A percentile compares a stretch with the other conserved stretches of the same genome.
phyloP scores from a whole-genome alignment of 2,113 vertebrate species.

The Gadus chalcogrammus region DNA sequence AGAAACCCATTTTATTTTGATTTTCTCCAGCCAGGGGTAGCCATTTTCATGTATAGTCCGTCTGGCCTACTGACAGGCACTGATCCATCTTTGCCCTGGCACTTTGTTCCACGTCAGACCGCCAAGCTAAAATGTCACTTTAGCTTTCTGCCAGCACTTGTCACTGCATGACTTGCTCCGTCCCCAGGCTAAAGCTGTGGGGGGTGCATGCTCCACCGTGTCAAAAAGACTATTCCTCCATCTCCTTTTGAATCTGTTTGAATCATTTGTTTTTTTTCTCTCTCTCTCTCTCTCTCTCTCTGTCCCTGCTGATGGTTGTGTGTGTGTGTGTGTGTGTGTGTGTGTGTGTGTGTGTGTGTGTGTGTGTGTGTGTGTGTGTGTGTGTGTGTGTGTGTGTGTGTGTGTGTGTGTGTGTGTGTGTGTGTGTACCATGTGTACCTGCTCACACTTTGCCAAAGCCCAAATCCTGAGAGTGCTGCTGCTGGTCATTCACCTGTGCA shows the following conservation, averaged over 20 bases:
- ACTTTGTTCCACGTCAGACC: constrained; percentile 52
- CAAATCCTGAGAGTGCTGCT: no score
- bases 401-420: no score
- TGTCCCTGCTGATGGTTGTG: no score
- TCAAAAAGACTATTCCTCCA: constrained; percentile 32
- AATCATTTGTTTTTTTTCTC: background rate
- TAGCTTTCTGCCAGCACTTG: constrained; percentile 48
- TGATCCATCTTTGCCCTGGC: constrained; percentile 49
- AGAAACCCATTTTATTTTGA: constrained; percentile 31
- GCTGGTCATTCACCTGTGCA: no score
- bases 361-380: no score
- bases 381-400: no score
- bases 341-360: no score
- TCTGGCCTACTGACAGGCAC: constrained; percentile 40
- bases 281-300: no score
- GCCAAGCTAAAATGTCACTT: constrained; percentile 67
- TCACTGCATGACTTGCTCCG: constrained; percentile 47
- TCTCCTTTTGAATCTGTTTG: constrained; percentile 26
- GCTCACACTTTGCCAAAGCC: no score
- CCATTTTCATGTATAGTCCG: constrained; percentile 33
- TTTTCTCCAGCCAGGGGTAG: constrained; percentile 26
- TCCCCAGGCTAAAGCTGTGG: constrained; percentile 39
- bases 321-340: no score
- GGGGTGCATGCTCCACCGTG: constrained; percentile 42
- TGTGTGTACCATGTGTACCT: no score